These are phyloP conservation scores for Parasteatoda lunata DNA, from an alignment of 2,888 invertebrate species.

Conservation along the genomic window DNA sequence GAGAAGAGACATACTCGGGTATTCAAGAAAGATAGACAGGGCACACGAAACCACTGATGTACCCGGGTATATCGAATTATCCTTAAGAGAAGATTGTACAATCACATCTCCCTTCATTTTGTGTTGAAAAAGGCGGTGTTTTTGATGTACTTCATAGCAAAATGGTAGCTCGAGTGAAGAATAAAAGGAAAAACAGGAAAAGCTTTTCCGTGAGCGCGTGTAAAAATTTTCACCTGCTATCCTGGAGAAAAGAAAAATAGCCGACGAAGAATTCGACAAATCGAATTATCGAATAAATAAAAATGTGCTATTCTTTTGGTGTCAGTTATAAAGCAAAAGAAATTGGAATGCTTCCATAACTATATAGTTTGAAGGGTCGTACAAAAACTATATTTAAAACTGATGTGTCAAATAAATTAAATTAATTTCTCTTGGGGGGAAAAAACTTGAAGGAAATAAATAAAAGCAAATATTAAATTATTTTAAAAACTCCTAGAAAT, in stretches of 20 bases:
- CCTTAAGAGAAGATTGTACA: conserved; percentile 68
- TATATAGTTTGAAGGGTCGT: no score
- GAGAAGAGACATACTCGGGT: conserved; percentile 19
- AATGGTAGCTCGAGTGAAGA: conserved; percentile 25
- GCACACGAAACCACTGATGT: conserved; percentile 51
- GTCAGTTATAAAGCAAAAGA: no score
- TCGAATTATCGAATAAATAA: background rate
- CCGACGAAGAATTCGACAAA: background rate
- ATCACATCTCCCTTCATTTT: conserved; percentile 59
- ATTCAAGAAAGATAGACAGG: background rate
- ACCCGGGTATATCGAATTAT: conserved; percentile 63
- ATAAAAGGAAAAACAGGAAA: conserved; percentile 2
- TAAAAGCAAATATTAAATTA: no score
- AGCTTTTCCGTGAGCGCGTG: background rate
- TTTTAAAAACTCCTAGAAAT: no score
- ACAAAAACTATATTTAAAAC: no score
- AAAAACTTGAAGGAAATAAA: no score
- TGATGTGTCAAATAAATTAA: no score
- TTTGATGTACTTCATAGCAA: conserved; percentile 50
- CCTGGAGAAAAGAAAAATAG: background rate
- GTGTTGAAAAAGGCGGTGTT: conserved; percentile 44
- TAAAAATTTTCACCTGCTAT: background rate
- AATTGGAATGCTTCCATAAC: no score
- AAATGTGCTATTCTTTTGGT: background rate
- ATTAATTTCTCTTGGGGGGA: no score